Evolutionary conservation across 2,797 vertebrate genomes (phyloP).

Genomic region (Scomberomorus guttatus): DNA sequence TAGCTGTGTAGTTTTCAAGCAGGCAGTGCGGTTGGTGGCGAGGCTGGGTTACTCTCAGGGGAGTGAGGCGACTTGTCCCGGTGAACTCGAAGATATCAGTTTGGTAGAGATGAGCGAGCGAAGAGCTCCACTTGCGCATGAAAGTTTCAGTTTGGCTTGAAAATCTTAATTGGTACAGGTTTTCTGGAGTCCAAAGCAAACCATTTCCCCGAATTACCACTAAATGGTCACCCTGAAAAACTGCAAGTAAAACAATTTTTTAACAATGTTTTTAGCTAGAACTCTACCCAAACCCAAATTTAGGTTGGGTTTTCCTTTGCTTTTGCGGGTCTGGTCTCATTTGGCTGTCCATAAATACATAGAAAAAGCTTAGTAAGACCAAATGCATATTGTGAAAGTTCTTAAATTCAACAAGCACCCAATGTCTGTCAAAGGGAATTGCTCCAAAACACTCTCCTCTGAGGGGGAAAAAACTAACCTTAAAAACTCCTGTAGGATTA

Average conservation of each 20-base stretch:
- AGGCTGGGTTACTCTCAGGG: conserved; percentile 40
- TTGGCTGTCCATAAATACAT: conserved; percentile 50
- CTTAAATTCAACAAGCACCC: conserved; percentile 31
- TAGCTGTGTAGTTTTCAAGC: conserved; percentile 58
- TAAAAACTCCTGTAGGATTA: conserved; percentile 34
- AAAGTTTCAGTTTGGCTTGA: conserved; percentile 10
- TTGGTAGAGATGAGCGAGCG: background rate
- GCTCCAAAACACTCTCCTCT: conserved; percentile 17
- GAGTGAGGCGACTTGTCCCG: conserved; percentile 59
- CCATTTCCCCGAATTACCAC: conserved; percentile 18
- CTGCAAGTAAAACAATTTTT: conserved; percentile 25
- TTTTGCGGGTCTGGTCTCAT: conserved; percentile 46
- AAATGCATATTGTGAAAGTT: conserved; percentile 21
- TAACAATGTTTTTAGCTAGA: conserved; percentile 22
- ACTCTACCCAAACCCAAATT: conserved; percentile 54
- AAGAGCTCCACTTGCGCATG: background rate
- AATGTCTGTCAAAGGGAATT: conserved; percentile 33
- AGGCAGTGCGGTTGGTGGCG: conserved; percentile 43
- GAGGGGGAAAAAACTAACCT: background rate
- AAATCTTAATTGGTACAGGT: background rate
- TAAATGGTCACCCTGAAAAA: conserved; percentile 14
- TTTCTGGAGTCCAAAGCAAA: conserved; percentile 36
- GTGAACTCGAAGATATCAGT: conserved; percentile 41
- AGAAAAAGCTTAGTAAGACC: conserved; percentile 22
- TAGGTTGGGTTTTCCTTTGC: conserved; percentile 47